Percentiles rank a stretch among this genome's conserved stretches.
These are phyloP conservation scores for Porites lutea DNA, from an alignment of 64 coral and sea anemone species.

Conservation along the genomic window DNA sequence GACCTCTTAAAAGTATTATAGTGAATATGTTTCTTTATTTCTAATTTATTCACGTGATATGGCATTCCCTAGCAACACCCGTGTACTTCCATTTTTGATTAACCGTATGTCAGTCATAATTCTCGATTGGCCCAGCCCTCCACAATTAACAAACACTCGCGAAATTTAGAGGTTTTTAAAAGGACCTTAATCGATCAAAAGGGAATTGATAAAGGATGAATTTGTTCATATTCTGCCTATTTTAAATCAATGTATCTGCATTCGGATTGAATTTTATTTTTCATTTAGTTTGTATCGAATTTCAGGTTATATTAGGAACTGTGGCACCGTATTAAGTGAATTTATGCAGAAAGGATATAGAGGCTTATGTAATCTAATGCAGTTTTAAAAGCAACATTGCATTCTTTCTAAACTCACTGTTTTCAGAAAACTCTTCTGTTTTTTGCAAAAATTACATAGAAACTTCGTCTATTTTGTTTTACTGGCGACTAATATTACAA, in stretches of 20 bases:
- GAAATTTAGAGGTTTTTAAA: background rate
- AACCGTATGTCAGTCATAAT: background rate
- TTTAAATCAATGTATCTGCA: background rate
- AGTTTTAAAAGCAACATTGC: too few species aligned
- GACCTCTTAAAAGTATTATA: too few species aligned
- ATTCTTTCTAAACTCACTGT: background rate
- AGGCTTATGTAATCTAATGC: too few species aligned
- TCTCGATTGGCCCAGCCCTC: background rate
- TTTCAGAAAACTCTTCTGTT: background rate
- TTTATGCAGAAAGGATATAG: too few species aligned
- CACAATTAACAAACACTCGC: background rate
- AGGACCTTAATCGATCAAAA: too few species aligned
- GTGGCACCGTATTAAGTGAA: too few species aligned
- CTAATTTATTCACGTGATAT: too few species aligned
- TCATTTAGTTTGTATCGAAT: too few species aligned
- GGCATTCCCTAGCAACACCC: background rate
- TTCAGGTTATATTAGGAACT: too few species aligned
- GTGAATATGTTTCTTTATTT: too few species aligned
- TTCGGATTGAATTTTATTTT: too few species aligned
- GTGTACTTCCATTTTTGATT: background rate
- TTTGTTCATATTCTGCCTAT: too few species aligned
- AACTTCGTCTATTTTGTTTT: background rate
- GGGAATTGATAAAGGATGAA: background rate
- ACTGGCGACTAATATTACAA: background rate
- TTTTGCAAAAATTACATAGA: background rate